Evolutionary conservation across 2,797 vertebrate species (phyloP).

Genomic region (Columba guinea): DNA sequence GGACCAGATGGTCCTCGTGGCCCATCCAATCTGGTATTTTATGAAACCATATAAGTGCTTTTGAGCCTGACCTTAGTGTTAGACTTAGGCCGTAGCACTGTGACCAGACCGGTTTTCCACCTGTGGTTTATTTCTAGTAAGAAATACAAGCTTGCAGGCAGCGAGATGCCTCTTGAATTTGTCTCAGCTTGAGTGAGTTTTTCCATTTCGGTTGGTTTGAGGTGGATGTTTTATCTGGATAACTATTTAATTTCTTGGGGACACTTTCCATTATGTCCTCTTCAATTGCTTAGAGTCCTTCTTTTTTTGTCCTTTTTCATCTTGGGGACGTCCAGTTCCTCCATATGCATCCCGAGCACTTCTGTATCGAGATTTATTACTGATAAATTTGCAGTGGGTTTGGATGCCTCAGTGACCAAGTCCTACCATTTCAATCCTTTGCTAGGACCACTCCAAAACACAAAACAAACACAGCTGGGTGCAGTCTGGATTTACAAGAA

Average conservation of each 20-base stretch:
- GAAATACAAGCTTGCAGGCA: too few species aligned
- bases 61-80: not conserved
- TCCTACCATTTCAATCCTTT: not conserved
- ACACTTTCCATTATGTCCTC: not conserved
- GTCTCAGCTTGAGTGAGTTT: too few species aligned
- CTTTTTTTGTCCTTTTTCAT: not conserved
- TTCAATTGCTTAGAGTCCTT: not conserved
- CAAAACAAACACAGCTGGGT: fast-evolving
- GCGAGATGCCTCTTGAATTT: too few species aligned
- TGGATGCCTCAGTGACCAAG: not conserved
- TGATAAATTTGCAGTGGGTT: not conserved
- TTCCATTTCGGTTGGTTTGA: too few species aligned
- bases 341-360: not conserved
- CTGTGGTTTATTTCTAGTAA: too few species aligned
- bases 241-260: too few species aligned
- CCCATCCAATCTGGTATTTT: too few species aligned
- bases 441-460: not conserved
- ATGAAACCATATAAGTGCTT: not conserved
- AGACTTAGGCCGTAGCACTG: fast-evolving
- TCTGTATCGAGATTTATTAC: too few species aligned
- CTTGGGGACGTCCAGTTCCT: not conserved
- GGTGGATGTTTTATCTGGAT: too few species aligned
- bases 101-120: too few species aligned
- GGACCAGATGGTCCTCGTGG: too few species aligned
- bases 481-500: not conserved